Base-by-base conservation (phyloP, 2,888 invertebrate species). In the Drosophila niveifrons region DNA sequence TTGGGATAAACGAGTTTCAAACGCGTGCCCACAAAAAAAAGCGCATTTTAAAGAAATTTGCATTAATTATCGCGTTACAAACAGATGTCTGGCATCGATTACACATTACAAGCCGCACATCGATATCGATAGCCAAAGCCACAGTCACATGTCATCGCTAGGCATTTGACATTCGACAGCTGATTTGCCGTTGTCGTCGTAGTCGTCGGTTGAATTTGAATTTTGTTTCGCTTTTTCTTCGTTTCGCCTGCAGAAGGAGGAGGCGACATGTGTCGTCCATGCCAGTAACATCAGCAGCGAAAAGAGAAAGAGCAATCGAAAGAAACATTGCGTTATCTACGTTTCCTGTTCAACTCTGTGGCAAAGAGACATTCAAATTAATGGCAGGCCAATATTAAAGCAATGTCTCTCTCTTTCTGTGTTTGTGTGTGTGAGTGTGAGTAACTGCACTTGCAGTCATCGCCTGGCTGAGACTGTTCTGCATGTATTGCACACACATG, bases 401-500 rank as follows among this genome's bases (percentile, higher is more conserved):
- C 55, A 41, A 41, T 55, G 64, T 58, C 59, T 50, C 68, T 39
- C 18, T 39, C 8, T 31, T 2, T 31, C 2, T 44, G 31, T 29
- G 29, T 15, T 3, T 18, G 41, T 7, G 29, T 17, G 8, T 18
- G 23, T 39, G 13, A 13, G 18, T 29, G 28, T 41, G 29, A 10
- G 39, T 44, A 23, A 23, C 39, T 65, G 52, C 57, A 57, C 43
- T 48, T 56, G 50, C 50, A 56, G 55, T 59, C 55, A 34, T 44
- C 59, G 31, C 31, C 48, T n/a, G 17, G 3, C 18, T 11, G 17
- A 28, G 70, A 47, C 69, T 64, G 70, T 66, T 81, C 70, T 72
- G 68, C 75, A 81, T 82, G 80, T 80, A 80, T 53, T 18, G 68
- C 80, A 80, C 76, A 80, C 76, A 80, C 78, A 81, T 72, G 63